These are phyloP conservation scores for Metalampra italica DNA, from an alignment of 2,888 invertebrate genomes.

Conservation along the genomic window DNA sequence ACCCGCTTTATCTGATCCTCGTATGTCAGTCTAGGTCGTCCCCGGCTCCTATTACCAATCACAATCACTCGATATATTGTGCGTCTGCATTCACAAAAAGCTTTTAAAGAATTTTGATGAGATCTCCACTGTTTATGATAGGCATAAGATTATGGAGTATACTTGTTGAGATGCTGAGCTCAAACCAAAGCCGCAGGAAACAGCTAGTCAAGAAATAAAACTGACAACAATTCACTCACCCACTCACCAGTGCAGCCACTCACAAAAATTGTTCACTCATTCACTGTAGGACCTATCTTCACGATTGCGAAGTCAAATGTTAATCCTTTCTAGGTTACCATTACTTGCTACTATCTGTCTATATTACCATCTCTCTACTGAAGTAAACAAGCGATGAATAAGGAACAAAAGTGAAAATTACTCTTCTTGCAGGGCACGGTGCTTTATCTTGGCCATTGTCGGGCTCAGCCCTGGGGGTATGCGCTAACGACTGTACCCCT, in stretches of 20 bases:
- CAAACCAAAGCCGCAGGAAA: too few species aligned
- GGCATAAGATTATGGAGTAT: too few species aligned
- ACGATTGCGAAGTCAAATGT: neutral
- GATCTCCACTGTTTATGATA: too few species aligned
- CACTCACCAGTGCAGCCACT: conserved; percentile 21
- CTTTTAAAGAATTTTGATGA: too few species aligned
- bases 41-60: too few species aligned
- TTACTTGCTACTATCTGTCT: neutral
- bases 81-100: too few species aligned
- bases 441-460: conserved; percentile 11
- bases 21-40: too few species aligned
- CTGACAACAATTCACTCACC: conserved; percentile 20
- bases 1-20: too few species aligned
- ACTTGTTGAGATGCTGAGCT: too few species aligned
- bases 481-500: conserved; percentile 27
- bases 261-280: conserved; percentile 37
- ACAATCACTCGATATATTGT: too few species aligned
- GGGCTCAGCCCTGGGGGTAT: conserved; percentile 21
- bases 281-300: conserved; percentile 1
- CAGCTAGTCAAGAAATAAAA: neutral
- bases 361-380: neutral
- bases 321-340: neutral
- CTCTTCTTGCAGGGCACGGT: neutral
- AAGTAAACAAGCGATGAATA: neutral
- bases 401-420: neutral